Evolutionary conservation across 53 echinoderm and acorn worm genomes (phyloP).

Genomic region (Holothuria leucospilota): DNA sequence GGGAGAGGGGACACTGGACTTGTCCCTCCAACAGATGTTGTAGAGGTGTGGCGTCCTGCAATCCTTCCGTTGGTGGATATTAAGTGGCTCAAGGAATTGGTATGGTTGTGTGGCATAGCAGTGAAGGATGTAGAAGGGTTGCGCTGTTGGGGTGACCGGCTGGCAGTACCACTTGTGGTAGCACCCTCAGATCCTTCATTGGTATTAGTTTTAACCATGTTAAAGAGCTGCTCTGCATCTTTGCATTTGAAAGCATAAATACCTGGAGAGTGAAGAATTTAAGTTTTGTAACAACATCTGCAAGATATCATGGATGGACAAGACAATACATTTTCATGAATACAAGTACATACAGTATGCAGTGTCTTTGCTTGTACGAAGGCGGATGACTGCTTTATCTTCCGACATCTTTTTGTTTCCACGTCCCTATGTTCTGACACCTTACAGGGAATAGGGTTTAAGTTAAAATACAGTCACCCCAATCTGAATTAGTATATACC

Average conservation of each 20-base stretch:
- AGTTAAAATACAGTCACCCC: too few species aligned
- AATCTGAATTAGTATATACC: too few species aligned
- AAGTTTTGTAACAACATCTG: too few species aligned
- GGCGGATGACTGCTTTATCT: too few species aligned
- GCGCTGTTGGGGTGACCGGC: neutral
- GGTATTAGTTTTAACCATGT: constrained; percentile 82
- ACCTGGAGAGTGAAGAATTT: constrained; percentile 53
- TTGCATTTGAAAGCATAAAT: constrained; percentile 99
- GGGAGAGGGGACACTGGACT: constrained; percentile 50
- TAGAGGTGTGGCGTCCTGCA: constrained; percentile 28
- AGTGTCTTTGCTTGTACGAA: too few species aligned
- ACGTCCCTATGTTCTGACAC: too few species aligned
- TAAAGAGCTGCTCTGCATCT: constrained; percentile 81
- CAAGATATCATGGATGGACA: too few species aligned
- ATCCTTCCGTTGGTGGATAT: constrained; percentile 58
- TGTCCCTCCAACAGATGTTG: constrained; percentile 43
- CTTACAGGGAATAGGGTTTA: too few species aligned
- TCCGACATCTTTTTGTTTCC: too few species aligned
- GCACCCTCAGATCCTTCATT: constrained; percentile 64
- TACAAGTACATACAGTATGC: too few species aligned
- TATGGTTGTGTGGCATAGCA: constrained; percentile 32
- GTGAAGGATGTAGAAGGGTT: neutral
- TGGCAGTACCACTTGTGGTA: constrained; percentile 36
- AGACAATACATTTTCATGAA: too few species aligned
- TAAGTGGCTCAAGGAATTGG: constrained; percentile 34